Conservation (phyloP, 2,888 invertebrate species). For the Drosophila bunnanda region DNA sequence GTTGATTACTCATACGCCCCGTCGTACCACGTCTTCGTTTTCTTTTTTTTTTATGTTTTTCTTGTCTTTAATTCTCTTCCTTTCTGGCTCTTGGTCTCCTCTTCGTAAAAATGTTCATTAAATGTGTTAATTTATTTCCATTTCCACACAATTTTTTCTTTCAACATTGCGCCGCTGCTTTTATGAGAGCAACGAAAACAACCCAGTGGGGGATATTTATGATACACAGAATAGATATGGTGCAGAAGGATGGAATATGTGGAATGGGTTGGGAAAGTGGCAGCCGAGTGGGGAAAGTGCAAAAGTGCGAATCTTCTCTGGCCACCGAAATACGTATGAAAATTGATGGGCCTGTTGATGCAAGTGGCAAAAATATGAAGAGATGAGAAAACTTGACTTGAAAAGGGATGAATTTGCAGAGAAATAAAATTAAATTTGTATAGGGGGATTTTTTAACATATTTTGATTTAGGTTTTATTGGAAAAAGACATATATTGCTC, state of each 20-base stretch:
- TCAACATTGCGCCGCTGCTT: constrained; percentile 41
- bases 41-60: constrained; percentile 16
- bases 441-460: neutral
- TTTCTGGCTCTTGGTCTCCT: constrained; percentile 6
- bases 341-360: constrained; percentile 43
- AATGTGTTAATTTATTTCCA: constrained; percentile 77
- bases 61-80: constrained; percentile 15
- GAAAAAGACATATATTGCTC: neutral
- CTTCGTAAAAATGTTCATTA: constrained; percentile 72
- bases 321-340: constrained; percentile 2
- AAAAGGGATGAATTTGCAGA: constrained; percentile 17
- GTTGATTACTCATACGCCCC: constrained; percentile 80
- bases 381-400: constrained; percentile 9
- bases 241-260: neutral
- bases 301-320: constrained; percentile 3
- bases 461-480: neutral
- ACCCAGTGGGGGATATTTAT: constrained; percentile 46
- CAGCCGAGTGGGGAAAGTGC: constrained; percentile 1
- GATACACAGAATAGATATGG: constrained; percentile 34
- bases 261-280: neutral
- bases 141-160: constrained; percentile 67
- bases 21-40: constrained; percentile 58
- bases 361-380: constrained; percentile 26
- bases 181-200: constrained; percentile 63
- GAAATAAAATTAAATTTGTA: neutral